Base-by-base conservation (phyloP, 2,113 vertebrate genomes). In the Perca flavescens region DNA sequence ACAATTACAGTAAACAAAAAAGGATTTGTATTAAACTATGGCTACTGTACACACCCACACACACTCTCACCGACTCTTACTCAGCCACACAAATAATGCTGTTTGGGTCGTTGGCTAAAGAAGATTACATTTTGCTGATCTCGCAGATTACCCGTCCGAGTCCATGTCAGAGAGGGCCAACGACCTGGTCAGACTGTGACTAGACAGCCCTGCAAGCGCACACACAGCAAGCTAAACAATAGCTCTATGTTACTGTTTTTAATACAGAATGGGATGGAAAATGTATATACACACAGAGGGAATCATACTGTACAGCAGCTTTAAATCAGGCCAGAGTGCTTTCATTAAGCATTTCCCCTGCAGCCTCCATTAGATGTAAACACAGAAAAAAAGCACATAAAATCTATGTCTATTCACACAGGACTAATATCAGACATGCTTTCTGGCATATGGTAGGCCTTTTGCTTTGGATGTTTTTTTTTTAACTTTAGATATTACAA, bases 41-140 rank as follows among this genome's bases (percentile, higher is more conserved):
- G 31, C 46, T 22, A 67, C 75, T 63, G 68, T n/a, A 49, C 60
- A 36, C 57, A 69, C 54, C 53, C 69, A 56, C 47, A 64, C 19
- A 63, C 75, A 17, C 17, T 7, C 60, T 54, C 66, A 15, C 68
- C 28, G 11, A 66, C 64, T 28, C 47, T 60, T 50, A 74, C 62
- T 69, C 73, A 79, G 62, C 49, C 70, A 36, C 36, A 9, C 63
- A 50, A 77, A 77, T 80, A 86, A 85, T 68, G 74, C 60, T 52
- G 82, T 58, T 54, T 54, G 54, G 88, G 83, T 89, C 80, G 69
- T 52, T 76, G 80, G 85, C 77, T 88, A 94, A 94, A 93, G 91
- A 83, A 89, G 91, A 95, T 95, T 95, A 95, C 82, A 76, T 92
- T 92, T 84, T 90, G 93, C 93, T 94, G 93, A 94, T 89, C 82